Evolutionary conservation across 2,888 invertebrate species (phyloP).

Genomic region (Polietes domitor): DNA sequence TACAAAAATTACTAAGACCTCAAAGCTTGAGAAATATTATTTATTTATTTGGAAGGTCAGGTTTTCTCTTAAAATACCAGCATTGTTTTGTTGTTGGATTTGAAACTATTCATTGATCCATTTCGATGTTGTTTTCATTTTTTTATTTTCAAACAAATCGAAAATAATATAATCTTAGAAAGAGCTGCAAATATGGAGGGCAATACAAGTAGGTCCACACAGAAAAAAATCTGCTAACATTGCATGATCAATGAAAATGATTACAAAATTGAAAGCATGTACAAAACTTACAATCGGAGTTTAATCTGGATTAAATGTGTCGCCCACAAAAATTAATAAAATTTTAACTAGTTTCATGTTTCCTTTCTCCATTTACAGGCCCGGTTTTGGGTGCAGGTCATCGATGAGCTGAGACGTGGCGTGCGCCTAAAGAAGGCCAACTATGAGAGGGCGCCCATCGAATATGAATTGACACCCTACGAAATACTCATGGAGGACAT

Average conservation of each 20-base stretch:
- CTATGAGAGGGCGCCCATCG: slow-evolving; percentile 88
- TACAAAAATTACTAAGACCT: too few species aligned
- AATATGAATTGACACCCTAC: slow-evolving; percentile 97
- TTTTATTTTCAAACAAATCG: neutral
- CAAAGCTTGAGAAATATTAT: too few species aligned
- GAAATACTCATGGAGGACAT: slow-evolving; percentile 99
- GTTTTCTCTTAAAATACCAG: too few species aligned
- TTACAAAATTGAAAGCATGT: neutral
- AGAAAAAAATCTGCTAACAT: neutral
- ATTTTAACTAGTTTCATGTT: neutral
- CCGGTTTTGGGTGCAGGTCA: slow-evolving; percentile 97
- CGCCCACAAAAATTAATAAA: neutral
- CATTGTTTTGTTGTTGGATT: too few species aligned
- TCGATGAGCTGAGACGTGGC: slow-evolving; percentile 93
- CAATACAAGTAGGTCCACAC: slow-evolving; percentile 86
- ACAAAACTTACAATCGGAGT: neutral
- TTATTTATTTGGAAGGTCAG: too few species aligned
- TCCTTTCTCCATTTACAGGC: slow-evolving; percentile 83
- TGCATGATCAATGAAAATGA: neutral
- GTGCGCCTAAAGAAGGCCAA: slow-evolving; percentile 95
- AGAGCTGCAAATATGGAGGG: slow-evolving; percentile 89
- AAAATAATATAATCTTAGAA: slow-evolving; percentile 67
- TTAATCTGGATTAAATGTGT: neutral
- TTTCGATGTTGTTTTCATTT: slow-evolving; percentile 37
- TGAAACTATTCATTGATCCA: too few species aligned